phyloP scores from a whole-genome alignment of 1,140 invertebrate genomes.

The Battus philenor region DNA sequence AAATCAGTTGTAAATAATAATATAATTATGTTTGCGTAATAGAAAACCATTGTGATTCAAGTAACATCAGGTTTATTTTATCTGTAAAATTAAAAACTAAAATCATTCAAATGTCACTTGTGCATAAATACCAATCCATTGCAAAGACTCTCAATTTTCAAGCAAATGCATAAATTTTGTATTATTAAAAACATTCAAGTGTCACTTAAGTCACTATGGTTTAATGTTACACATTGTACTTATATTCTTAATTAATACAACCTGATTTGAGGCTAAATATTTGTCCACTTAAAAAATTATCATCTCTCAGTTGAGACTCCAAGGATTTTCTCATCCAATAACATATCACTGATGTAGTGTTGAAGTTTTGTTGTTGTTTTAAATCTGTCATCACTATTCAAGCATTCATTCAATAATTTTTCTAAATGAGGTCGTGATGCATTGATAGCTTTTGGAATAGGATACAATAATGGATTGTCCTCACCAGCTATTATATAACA shows the following conservation, averaged over 20 bases:
- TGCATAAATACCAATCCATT: not conserved
- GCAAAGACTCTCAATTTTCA: not conserved
- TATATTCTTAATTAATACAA: too few relatives aligned
- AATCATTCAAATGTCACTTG: too few relatives aligned
- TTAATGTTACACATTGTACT: too few relatives aligned
- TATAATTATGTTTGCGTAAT: too few relatives aligned
- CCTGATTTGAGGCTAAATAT: too few relatives aligned
- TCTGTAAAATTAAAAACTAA: too few relatives aligned
- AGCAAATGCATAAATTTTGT: not conserved
- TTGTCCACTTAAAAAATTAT: constrained; percentile 24
- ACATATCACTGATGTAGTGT: constrained; percentile 53
- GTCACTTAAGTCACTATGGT: too few relatives aligned
- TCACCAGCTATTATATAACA: constrained; percentile 59
- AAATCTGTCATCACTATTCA: constrained; percentile 55
- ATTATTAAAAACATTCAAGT: too few relatives aligned
- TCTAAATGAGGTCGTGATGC: constrained; percentile 45
- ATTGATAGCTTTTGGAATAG: constrained; percentile 53
- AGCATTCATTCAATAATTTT: constrained; percentile 41
- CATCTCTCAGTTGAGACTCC: constrained; percentile 37
- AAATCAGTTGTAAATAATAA: too few relatives aligned
- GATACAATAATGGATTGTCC: constrained; percentile 50
- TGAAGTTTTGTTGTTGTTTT: constrained; percentile 48
- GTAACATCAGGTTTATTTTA: too few relatives aligned
- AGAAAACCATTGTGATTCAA: too few relatives aligned
- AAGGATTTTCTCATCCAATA: constrained; percentile 46